phyloP scores from a whole-genome alignment of 2,113 vertebrate genomes.

The Pelusios castaneus region DNA sequence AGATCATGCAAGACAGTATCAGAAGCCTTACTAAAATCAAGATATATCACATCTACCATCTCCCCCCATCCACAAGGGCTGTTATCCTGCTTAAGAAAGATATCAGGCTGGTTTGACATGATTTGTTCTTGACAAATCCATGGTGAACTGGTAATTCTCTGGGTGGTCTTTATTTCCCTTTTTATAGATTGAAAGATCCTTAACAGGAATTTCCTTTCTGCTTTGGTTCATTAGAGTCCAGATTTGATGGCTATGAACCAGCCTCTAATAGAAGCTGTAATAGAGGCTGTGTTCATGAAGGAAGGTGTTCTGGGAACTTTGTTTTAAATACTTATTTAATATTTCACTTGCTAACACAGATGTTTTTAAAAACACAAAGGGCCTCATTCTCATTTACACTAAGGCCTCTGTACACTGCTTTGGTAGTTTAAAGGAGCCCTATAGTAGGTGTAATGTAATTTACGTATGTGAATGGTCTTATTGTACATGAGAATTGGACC shows the following conservation, averaged over 20 bases:
- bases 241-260: not conserved
- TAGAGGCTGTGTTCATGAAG: accelerated
- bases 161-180: too few relatives aligned
- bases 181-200: not conserved
- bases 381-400: not conserved
- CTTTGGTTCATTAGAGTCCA: not conserved
- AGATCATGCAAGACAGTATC: too few relatives aligned
- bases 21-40: too few relatives aligned
- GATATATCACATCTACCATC: too few relatives aligned
- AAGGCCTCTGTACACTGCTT: not conserved
- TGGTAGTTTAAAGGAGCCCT: constrained; percentile 12
- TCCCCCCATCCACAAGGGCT: too few relatives aligned
- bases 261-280: not conserved
- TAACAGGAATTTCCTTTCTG: not conserved
- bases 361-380: not conserved
- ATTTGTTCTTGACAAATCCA: too few relatives aligned
- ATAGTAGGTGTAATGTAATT: not conserved
- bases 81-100: too few relatives aligned
- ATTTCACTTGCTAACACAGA: not conserved
- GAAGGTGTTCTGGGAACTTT: not conserved
- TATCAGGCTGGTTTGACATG: too few relatives aligned
- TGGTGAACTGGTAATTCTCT: too few relatives aligned
- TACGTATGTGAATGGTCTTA: not conserved
- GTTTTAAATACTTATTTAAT: not conserved
- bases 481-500: not conserved